Evolutionary conservation across 2,888 invertebrate species (phyloP).

Genomic region (Leptinotarsa tumamoca): DNA sequence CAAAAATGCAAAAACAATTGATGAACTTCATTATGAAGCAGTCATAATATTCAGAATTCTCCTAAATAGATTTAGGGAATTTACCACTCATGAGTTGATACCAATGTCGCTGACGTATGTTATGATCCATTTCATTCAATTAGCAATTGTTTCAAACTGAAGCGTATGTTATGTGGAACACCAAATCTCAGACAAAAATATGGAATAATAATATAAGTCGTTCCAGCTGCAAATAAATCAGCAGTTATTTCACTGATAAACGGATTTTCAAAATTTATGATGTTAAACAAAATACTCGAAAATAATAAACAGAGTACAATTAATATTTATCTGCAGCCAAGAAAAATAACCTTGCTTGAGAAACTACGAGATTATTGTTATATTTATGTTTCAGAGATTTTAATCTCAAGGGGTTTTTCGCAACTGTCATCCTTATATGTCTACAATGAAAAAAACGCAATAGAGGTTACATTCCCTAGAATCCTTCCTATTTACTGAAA

Average conservation of each 20-base stretch:
- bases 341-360: not conserved
- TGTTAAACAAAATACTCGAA: not conserved
- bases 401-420: not conserved
- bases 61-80: no score
- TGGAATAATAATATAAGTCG: not conserved
- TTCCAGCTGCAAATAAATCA: not conserved
- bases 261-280: not conserved
- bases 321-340: constrained; percentile 9
- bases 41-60: no score
- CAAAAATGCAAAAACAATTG: no score
- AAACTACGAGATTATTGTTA: not conserved
- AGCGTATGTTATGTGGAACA: no score
- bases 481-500: not conserved
- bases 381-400: constrained; percentile 2
- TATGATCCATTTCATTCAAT: no score
- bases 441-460: not conserved
- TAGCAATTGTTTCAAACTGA: no score
- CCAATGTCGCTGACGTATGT: no score
- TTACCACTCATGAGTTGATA: no score
- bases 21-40: no score
- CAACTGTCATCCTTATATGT: not conserved
- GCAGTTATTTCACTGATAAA: not conserved
- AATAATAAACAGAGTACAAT: not conserved
- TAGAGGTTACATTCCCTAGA: not conserved
- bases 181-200: no score